These are phyloP conservation scores for Cinclus cinclus DNA, from an alignment of 2,113 vertebrate species.

Conservation along the genomic window DNA sequence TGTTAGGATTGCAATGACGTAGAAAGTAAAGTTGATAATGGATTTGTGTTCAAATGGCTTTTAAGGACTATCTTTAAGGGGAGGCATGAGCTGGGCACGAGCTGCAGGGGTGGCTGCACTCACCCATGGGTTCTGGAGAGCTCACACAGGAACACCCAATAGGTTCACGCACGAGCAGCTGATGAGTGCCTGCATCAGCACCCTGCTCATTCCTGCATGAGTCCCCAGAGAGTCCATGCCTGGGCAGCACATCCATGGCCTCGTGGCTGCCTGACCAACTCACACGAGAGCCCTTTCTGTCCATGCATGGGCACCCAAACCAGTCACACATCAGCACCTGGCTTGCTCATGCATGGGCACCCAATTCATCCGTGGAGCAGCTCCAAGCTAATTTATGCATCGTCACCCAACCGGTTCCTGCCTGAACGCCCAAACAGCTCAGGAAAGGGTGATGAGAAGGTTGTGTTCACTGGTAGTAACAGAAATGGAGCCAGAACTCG, in stretches of 20 bases:
- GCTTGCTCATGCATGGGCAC: background rate
- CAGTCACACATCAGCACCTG: background rate
- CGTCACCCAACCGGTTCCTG: background rate
- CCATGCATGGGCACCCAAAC: background rate
- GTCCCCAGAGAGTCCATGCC: background rate
- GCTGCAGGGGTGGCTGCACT: background rate
- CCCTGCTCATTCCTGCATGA: background rate
- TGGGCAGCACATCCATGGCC: background rate
- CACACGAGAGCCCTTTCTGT: background rate
- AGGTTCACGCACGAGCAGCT: background rate
- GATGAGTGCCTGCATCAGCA: background rate
- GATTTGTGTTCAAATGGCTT: background rate
- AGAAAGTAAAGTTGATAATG: background rate
- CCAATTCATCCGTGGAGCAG: background rate
- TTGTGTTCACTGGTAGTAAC: background rate
- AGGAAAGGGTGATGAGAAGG: background rate
- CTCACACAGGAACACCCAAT: background rate
- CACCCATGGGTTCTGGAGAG: background rate
- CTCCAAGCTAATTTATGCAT: background rate
- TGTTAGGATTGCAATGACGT: background rate
- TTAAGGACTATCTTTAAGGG: background rate
- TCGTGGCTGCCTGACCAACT: background rate
- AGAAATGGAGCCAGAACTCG: background rate
- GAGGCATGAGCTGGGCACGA: background rate
- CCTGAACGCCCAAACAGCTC: background rate